These are phyloP conservation scores for Enhydra lutris DNA, from an alignment of 2,113 vertebrate species.

Conservation along the genomic window DNA sequence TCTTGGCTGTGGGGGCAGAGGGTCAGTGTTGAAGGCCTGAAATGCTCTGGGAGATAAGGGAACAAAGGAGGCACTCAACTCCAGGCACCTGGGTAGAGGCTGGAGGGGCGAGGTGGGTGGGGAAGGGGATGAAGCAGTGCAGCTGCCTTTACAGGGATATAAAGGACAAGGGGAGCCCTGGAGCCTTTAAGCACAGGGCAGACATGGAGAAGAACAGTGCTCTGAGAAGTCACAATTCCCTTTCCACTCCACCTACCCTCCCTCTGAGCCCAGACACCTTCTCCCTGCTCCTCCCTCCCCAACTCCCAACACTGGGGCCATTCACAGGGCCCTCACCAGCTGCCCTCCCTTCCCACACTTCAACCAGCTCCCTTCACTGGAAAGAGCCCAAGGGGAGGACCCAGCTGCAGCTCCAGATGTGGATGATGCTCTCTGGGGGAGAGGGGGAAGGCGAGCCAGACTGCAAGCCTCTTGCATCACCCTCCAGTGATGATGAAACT, in stretches of 20 bases:
- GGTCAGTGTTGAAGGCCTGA: not conserved
- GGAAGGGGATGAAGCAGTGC: not conserved
- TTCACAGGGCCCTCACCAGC: constrained; percentile 57
- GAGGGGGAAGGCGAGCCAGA: not conserved
- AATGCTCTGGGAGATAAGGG: not conserved
- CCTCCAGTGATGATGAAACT: constrained; percentile 57
- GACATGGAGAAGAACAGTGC: not conserved
- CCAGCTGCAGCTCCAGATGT: constrained; percentile 71
- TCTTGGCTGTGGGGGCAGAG: not conserved
- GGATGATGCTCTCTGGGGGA: constrained; percentile 5
- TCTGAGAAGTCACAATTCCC: not conserved
- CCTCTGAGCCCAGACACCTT: not conserved
- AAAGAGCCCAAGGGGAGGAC: constrained; percentile 46
- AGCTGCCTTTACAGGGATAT: not conserved
- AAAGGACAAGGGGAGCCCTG: not conserved
- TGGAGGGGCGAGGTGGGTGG: not conserved
- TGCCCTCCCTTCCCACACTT: constrained; percentile 9
- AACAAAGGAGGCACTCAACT: constrained; percentile 11
- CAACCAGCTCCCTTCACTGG: constrained; percentile 22
- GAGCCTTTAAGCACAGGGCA: not conserved
- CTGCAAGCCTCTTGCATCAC: constrained; percentile 59
- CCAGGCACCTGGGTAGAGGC: constrained; percentile 17
- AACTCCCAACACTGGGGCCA: constrained; percentile 55
- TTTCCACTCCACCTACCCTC: not conserved
- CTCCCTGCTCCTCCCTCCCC: not conserved